These are phyloP conservation scores for Caenorhabditis inopinata DNA, from an alignment of 1,140 invertebrate genomes.

Conservation along the genomic window DNA sequence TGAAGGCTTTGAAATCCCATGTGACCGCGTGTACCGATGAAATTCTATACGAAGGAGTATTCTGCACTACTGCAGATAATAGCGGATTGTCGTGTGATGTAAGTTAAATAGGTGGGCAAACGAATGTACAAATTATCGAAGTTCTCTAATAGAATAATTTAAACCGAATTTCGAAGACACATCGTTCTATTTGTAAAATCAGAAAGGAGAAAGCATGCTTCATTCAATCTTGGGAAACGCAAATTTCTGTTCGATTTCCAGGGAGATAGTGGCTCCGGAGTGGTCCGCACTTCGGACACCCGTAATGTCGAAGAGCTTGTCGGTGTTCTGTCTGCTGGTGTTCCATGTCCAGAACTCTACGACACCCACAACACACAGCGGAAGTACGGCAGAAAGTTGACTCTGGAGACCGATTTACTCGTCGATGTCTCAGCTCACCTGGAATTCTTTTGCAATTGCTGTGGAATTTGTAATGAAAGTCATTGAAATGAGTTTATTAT, in stretches of 20 bases:
- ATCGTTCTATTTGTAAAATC: too few species aligned
- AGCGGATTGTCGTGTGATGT: slow-evolving; percentile 16
- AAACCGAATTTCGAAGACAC: too few species aligned
- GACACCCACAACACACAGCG: not conserved
- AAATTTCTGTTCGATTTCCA: too few species aligned
- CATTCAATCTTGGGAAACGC: too few species aligned
- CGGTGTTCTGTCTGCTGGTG: not conserved
- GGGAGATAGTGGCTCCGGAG: not conserved
- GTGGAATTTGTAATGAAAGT: not conserved
- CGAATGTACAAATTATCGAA: too few species aligned
- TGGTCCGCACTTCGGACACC: not conserved
- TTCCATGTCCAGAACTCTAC: not conserved
- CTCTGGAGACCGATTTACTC: slow-evolving; percentile 1
- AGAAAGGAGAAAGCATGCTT: too few species aligned
- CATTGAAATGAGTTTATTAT: too few species aligned
- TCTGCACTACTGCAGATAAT: not conserved
- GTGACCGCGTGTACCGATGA: not conserved
- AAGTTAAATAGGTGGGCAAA: not conserved
- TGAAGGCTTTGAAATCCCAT: not conserved
- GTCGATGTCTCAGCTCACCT: not conserved
- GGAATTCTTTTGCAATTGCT: not conserved
- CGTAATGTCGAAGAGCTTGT: not conserved
- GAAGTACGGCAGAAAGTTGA: not conserved
- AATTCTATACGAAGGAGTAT: not conserved
- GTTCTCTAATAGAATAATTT: too few species aligned